Evolutionary conservation across 2,797 vertebrate species (phyloP).

Genomic region (Telmatherina bonti): DNA sequence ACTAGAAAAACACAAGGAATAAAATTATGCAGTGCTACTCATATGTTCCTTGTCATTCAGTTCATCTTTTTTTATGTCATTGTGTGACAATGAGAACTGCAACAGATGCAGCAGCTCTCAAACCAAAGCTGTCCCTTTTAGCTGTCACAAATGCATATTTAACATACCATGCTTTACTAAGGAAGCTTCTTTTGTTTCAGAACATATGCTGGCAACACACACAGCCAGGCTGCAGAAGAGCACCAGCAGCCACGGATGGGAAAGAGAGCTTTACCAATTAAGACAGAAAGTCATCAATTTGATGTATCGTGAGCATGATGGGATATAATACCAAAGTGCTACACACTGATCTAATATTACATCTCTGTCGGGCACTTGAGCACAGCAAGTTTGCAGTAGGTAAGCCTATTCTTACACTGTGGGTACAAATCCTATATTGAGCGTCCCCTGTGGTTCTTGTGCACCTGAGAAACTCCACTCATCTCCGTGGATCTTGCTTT

Average conservation of each 20-base stretch:
- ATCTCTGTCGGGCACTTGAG: slow-evolving; percentile 54
- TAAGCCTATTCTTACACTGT: slow-evolving; percentile 20
- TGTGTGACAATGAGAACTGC: neutral
- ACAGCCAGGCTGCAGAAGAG: slow-evolving; percentile 42
- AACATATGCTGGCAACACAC: slow-evolving; percentile 49
- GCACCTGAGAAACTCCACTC: slow-evolving; percentile 35
- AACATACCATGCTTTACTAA: slow-evolving; percentile 7
- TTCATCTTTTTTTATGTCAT: neutral
- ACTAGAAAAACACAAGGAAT: slow-evolving; percentile 14
- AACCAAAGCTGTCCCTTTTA: slow-evolving; percentile 19
- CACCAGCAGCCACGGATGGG: slow-evolving; percentile 39
- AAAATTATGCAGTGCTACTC: slow-evolving; percentile 10
- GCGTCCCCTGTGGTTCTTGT: slow-evolving; percentile 28
- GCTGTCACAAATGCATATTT: slow-evolving; percentile 11
- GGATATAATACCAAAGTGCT: slow-evolving; percentile 29
- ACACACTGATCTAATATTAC: slow-evolving; percentile 50
- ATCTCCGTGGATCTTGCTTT: slow-evolving; percentile 12
- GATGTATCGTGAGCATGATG: slow-evolving; percentile 47
- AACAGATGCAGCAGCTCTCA: neutral
- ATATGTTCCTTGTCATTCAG: neutral
- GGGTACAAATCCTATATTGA: slow-evolving; percentile 42
- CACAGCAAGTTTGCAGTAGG: slow-evolving; percentile 11
- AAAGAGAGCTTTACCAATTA: slow-evolving; percentile 58
- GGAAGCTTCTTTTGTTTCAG: slow-evolving; percentile 20
- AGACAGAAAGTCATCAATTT: slow-evolving; percentile 42